A percentile compares a stretch with the other conserved stretches of the same genome.
Conservation (phyloP, 2,113 vertebrate genomes). For the Holacanthus passer region DNA sequence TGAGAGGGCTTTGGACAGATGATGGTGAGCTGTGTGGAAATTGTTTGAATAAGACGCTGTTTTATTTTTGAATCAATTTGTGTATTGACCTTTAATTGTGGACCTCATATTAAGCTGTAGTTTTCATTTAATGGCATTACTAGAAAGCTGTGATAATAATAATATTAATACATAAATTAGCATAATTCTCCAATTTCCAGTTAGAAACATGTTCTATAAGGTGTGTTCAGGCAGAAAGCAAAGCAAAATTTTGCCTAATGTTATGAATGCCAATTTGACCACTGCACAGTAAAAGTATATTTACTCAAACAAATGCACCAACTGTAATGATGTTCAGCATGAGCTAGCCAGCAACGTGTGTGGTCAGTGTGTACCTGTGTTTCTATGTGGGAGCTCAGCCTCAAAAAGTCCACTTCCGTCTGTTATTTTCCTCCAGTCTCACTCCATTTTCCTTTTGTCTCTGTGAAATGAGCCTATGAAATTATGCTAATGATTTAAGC, state of each 20-base stretch:
- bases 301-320: too few relatives aligned
- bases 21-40: background rate
- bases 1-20: too few relatives aligned
- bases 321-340: too few relatives aligned
- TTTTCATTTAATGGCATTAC: background rate
- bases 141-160: background rate
- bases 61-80: background rate
- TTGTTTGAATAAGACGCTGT: background rate
- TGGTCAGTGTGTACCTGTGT: background rate
- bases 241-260: background rate
- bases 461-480: background rate
- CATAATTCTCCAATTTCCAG: too few relatives aligned
- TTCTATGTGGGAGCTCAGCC: background rate
- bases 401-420: background rate
- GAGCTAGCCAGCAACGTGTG: background rate
- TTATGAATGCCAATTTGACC: background rate
- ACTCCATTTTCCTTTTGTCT: background rate
- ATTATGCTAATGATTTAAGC: background rate
- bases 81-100: background rate
- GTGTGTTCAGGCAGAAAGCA: background rate
- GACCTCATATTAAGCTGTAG: background rate
- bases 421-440: background rate
- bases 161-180: background rate
- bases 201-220: background rate
- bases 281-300: too few relatives aligned